phyloP scores from a whole-genome alignment of 1,140 invertebrate genomes.

The Pseudomyrmex cubaensis region DNA sequence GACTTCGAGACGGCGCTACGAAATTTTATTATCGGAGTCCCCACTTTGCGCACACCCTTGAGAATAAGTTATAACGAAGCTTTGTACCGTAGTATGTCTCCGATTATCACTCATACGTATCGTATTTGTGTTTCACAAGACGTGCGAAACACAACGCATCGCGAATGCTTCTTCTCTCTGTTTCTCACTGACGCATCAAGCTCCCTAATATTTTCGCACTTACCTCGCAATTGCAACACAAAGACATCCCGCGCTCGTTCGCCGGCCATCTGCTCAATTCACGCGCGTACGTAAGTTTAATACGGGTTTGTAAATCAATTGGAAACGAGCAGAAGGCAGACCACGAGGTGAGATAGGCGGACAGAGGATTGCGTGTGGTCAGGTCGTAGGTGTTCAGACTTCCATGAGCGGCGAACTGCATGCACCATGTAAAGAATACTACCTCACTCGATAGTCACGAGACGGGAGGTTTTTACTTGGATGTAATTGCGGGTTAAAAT shows the following conservation, averaged over 20 bases:
- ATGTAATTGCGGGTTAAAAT: constrained; percentile 7
- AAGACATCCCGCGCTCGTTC: constrained; percentile 47
- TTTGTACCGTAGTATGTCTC: background rate
- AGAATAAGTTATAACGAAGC: background rate
- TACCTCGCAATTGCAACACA: constrained; percentile 43
- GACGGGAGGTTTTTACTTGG: background rate
- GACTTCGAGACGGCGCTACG: no score
- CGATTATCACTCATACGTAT: background rate
- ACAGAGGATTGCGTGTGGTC: constrained; percentile 61
- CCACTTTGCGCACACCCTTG: no score
- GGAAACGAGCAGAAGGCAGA: constrained; percentile 4
- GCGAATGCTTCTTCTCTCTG: background rate
- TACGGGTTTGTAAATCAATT: constrained; percentile 58
- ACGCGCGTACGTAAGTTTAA: constrained; percentile 54
- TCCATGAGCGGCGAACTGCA: constrained; percentile 11
- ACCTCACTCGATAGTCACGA: no score
- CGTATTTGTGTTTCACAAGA: background rate
- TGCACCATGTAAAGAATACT: background rate
- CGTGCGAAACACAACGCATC: background rate
- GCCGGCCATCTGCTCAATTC: constrained; percentile 59
- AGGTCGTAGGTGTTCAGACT: constrained; percentile 53
- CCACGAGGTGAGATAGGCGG: background rate
- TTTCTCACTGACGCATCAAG: background rate
- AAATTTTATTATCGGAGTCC: no score
- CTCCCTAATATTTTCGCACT: constrained; percentile 51